Base-by-base conservation (phyloP, 1,140 invertebrate genomes). In the Drosophila repleta region DNA sequence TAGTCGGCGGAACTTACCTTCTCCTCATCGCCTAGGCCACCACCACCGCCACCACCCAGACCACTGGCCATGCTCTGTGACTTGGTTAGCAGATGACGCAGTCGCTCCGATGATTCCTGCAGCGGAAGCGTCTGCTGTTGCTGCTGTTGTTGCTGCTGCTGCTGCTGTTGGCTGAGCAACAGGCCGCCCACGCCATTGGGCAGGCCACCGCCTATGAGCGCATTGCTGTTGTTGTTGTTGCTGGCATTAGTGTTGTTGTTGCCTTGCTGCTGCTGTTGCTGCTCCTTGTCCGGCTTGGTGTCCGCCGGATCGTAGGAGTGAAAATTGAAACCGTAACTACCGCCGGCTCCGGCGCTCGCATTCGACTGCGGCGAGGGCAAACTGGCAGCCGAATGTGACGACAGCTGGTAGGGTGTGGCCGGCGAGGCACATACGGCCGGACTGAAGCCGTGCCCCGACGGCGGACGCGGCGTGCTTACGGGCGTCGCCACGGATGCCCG, bases 81-180 rank as follows among this genome's bases (percentile, higher is more conserved):
- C 81, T 88, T 90, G 75, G 94, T 96, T 49, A 95, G 92, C 56
- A 96, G 92, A 78, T 94, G 94, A 51, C 95, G 93, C 43, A 96
- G 91, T 53, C 95, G 92, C 52, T 94, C 95, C 0, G 95, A 95
- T 49, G 79, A 72, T 29, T 90, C 87, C 46, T 80, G 77, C 18
- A 74, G 79, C 10, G 72, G 74, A 8, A 74, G 81, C 4, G 74
- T 61, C 43, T 70, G 75, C 3, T 60, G 58, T 10, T 76, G 68
- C 17, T 68, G 70, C 32, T 79, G 69, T 8, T 76, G 51, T 6
- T 62, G 61, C 11, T 73, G 71, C 15, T 70, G 79, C 0, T 45
- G 48, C 4, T 52, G 49, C 17, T 83, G 74, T 7, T 65, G 76
- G 18, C 73, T 70, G 4, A 81, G 49, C 6, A 80, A 21, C 43